phyloP scores from a whole-genome alignment of 2,797 vertebrate genomes.

The Xiphorhynchus erythropygius region DNA sequence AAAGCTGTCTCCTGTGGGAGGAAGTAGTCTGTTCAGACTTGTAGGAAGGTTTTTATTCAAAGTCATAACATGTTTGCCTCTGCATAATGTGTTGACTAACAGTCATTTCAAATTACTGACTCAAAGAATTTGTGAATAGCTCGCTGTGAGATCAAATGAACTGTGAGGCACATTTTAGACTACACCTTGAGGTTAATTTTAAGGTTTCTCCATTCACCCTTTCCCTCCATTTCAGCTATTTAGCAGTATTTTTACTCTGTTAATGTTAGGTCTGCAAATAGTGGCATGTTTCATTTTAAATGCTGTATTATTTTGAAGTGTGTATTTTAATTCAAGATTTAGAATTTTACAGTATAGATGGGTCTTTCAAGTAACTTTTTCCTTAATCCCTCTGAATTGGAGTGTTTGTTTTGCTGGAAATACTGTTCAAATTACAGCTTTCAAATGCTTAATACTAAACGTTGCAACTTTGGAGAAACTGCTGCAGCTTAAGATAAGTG shows the following conservation, averaged over 20 bases:
- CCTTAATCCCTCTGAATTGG: background rate
- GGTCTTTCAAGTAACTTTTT: background rate
- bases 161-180: conserved; percentile 13
- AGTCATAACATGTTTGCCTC: conserved; percentile 61
- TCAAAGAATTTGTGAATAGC: conserved; percentile 57
- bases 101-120: conserved; percentile 65
- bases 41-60: conserved; percentile 47
- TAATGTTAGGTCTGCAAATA: conserved; percentile 11
- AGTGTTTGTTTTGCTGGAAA: background rate
- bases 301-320: background rate
- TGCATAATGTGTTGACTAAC: conserved; percentile 66
- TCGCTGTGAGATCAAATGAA: conserved; percentile 42
- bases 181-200: conserved; percentile 36
- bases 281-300: background rate
- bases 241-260: conserved; percentile 28
- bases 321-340: background rate
- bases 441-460: background rate
- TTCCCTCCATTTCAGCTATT: background rate
- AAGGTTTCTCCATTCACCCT: conserved; percentile 41
- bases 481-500: background rate
- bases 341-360: background rate
- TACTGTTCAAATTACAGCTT: background rate
- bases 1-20: conserved; percentile 66
- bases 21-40: conserved; percentile 74
- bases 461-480: background rate